Evolutionary conservation across 2,797 vertebrate species (phyloP).

Genomic region (Cryptoblepharus egeriae): DNA sequence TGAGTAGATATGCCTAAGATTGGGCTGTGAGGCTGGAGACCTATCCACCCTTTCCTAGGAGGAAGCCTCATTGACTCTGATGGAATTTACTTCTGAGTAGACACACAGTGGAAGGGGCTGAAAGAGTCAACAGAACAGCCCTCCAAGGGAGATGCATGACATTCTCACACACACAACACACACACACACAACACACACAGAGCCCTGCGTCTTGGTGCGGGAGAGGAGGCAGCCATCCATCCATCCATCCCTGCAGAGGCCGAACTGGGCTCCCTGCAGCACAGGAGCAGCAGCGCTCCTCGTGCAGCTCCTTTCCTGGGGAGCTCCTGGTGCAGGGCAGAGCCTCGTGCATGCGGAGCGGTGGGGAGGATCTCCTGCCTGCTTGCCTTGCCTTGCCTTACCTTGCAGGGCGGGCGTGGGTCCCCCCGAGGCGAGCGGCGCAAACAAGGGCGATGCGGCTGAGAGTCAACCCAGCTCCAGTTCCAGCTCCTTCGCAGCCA

Average conservation of each 20-base stretch:
- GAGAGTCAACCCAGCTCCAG: not conserved
- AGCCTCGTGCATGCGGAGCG: no score
- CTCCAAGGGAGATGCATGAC: not conserved
- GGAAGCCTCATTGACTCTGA: no score
- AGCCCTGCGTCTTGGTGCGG: no score
- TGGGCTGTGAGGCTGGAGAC: no score
- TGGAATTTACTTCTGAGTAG: no score
- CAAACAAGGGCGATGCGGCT: not conserved
- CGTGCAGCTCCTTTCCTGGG: not conserved
- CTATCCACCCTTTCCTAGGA: no score
- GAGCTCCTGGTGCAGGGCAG: not conserved
- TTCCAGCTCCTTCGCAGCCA: not conserved
- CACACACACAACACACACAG: no score
- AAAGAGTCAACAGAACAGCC: not conserved
- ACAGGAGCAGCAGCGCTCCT: not conserved
- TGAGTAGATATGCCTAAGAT: no score
- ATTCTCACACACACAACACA: not conserved
- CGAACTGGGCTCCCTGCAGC: constrained; percentile 4
- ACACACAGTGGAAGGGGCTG: not conserved
- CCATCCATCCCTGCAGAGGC: constrained; percentile 4
- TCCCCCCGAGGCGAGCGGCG: not conserved
- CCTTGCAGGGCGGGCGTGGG: not conserved
- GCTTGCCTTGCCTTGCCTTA: constrained; percentile 19
- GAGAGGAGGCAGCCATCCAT: no score
- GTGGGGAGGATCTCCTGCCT: no score